Base-by-base conservation (phyloP, 2,113 vertebrate genomes). In the Coptodon bakossiorum region DNA sequence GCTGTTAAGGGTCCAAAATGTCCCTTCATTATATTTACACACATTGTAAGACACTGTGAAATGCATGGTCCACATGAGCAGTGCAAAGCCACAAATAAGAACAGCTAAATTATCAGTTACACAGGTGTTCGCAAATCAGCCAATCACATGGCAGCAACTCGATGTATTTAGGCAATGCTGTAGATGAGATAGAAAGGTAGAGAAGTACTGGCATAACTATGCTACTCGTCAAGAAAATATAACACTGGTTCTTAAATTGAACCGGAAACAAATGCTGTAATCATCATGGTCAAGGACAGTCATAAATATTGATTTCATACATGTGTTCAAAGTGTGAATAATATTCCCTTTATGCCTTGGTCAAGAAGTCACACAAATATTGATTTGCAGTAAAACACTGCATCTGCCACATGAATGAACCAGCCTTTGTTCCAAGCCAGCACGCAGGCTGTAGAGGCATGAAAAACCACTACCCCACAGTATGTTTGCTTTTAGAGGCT, bases 401-500 rank as follows among this genome's bases (percentile, higher is more conserved):
- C 59, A 66, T 82, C 48, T 78, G 48, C 89, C 61, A 63, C 54
- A 61, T 71, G 43, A 83, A 71, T 84, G 56, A 88, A 78, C 45
- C 3, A n/a, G 31, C 53, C 43, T 88, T 92, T 82, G 59, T 84
- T 90, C 48, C 43, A 19, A n/a, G 48, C 14, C 38, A 76, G 84
- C 79, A 38, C 36, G 8, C 50, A 24, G n/a, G 53, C 66, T 84
- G 9, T 1, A 48, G 81, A 76, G 57, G 83, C 84, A 88, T 36
- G 43, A 63, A 88, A 87, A 89, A 80, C 88, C 81, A 45, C 82
- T 43, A 16, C 57, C 81, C 82, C 68, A 52, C 89, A 59, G 80
- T 50, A 5, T 76, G 83, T 94, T 93, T 93, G 89, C 89, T 91
- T 91, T 89, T 16, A 79, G 82, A 84, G 86, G 79, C 81, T 80